Percentiles rank a stretch among this genome's conserved stretches.
These are phyloP conservation scores for Pseudobourletiella spinata DNA, from an alignment of 1,140 invertebrate genomes.

Conservation along the genomic window DNA sequence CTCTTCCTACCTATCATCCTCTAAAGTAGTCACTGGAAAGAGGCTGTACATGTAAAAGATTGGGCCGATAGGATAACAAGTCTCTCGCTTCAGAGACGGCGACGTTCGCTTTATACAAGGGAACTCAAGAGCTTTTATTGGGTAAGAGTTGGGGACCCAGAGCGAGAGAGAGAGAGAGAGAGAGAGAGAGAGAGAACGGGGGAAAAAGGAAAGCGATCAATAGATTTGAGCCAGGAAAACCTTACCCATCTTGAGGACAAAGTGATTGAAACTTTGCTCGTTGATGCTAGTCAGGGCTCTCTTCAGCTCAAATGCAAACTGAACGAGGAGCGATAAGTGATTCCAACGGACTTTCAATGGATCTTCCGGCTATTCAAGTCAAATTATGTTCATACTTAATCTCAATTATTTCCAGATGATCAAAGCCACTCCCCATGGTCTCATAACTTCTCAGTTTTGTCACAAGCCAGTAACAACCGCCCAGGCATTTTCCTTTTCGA, in stretches of 20 bases:
- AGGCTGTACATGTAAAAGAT: too few relatives aligned
- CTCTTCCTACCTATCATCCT: too few relatives aligned
- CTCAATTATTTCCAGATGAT: background rate
- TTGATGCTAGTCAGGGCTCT: slow-evolving; percentile 81
- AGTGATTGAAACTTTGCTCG: slow-evolving; percentile 92
- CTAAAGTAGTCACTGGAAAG: too few relatives aligned
- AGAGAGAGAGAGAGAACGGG: too few relatives aligned
- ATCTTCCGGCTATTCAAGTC: slow-evolving; percentile 51
- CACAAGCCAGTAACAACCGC: too few relatives aligned
- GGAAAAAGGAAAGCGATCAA: background rate
- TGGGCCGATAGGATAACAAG: too few relatives aligned
- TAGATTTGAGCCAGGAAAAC: background rate
- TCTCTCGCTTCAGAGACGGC: too few relatives aligned
- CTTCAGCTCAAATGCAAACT: slow-evolving; percentile 82
- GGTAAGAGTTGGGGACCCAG: too few relatives aligned
- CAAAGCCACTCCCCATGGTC: background rate
- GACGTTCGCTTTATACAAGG: too few relatives aligned
- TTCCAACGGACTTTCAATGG: slow-evolving; percentile 65
- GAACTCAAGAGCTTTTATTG: too few relatives aligned
- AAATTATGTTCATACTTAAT: background rate
- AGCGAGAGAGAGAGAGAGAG: too few relatives aligned
- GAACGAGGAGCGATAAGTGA: slow-evolving; percentile 72
- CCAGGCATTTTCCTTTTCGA: too few relatives aligned
- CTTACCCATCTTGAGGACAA: slow-evolving; percentile 77
- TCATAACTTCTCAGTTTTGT: background rate